Evolutionary conservation across 2,797 vertebrate species (phyloP).

Genomic region (Brachyrhaphis roseni): DNA sequence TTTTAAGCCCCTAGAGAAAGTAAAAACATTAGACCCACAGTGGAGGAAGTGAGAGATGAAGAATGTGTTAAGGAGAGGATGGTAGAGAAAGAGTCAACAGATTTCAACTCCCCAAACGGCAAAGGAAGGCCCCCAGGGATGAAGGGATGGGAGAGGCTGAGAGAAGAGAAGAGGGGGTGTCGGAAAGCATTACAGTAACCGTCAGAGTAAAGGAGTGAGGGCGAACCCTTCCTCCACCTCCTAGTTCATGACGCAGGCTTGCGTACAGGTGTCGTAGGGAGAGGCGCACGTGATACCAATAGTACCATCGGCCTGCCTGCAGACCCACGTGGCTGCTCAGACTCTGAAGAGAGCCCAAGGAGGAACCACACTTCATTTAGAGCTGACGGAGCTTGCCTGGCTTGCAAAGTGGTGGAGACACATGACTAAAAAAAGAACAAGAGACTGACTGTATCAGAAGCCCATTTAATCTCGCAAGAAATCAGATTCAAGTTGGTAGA

Average conservation of each 20-base stretch:
- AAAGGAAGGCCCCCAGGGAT: conserved; percentile 69
- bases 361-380: conserved; percentile 52
- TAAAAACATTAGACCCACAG: conserved; percentile 72
- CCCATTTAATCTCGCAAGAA: conserved; percentile 34
- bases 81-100: conserved; percentile 79
- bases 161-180: conserved; percentile 74
- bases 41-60: conserved; percentile 62
- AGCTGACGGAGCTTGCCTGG: conserved; percentile 31
- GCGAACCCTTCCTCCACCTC: conserved; percentile 30
- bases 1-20: conserved; percentile 62
- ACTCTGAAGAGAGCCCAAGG: conserved; percentile 45
- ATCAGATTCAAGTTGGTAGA: conserved; percentile 13
- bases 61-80: conserved; percentile 70
- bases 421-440: conserved; percentile 7
- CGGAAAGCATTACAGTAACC: conserved; percentile 82
- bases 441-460: conserved; percentile 35
- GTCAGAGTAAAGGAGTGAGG: conserved; percentile 72
- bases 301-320: conserved; percentile 18
- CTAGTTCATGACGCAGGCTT: conserved; percentile 16
- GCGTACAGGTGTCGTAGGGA: conserved; percentile 51
- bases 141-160: conserved; percentile 64
- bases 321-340: conserved; percentile 35
- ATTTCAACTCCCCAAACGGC: conserved; percentile 79
- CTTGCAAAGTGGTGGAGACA: conserved; percentile 14
- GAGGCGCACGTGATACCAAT: conserved; percentile 11